Percentiles rank a stretch among this genome's conserved stretches.
Evolutionary conservation across 2,797 vertebrate genomes (phyloP).

Genomic region (Halcyon leucocephala): DNA sequence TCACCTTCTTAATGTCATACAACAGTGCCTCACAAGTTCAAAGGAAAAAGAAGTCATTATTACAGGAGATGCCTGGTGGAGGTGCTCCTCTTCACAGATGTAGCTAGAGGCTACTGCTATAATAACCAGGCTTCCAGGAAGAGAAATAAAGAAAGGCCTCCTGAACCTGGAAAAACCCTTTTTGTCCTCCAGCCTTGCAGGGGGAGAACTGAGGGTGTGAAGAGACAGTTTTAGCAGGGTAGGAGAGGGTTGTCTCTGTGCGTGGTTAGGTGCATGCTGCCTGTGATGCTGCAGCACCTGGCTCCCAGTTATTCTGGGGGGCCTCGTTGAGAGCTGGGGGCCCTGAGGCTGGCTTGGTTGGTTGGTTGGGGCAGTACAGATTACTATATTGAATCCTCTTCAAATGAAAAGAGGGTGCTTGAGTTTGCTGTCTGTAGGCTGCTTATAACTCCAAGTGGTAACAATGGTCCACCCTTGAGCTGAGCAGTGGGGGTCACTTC

Average conservation of each 20-base stretch:
- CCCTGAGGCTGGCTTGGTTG: neutral
- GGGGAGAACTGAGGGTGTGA: neutral
- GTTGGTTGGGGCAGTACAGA: neutral
- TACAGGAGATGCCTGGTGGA: constrained; percentile 20
- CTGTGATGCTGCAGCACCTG: fast-evolving
- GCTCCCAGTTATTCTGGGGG: neutral
- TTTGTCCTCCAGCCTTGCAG: neutral
- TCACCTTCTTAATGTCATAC: constrained; percentile 87
- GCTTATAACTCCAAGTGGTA: neutral
- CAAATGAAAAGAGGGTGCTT: neutral
- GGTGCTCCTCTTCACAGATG: constrained; percentile 35
- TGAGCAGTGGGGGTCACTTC: neutral
- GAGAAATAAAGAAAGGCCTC: neutral
- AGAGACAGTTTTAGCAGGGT: neutral
- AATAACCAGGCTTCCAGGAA: constrained; percentile 48
- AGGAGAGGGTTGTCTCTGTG: neutral
- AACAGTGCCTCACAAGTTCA: constrained; percentile 81
- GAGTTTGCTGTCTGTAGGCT: neutral
- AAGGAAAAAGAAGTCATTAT: constrained; percentile 46
- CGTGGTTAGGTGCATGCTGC: fast-evolving
- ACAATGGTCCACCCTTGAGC: neutral
- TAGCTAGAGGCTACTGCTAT: constrained; percentile 53
- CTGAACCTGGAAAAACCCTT: neutral
- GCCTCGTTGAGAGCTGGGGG: fast-evolving
- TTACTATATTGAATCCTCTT: neutral